Conservation (phyloP, 2,113 vertebrate species). For the Pteronura brasiliensis region DNA sequence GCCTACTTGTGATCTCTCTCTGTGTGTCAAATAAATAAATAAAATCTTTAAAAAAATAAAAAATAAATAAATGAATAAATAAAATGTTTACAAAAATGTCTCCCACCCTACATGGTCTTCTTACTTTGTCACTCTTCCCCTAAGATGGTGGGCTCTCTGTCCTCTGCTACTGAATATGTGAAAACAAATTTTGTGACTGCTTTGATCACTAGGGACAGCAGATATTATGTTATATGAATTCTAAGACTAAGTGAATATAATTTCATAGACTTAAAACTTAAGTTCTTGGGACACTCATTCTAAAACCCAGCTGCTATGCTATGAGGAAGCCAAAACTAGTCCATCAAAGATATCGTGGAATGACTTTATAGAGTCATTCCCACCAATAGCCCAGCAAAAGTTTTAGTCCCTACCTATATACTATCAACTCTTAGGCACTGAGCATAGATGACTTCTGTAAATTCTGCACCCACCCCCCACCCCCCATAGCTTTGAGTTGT, state of each 20-base stretch:
- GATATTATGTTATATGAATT: not conserved
- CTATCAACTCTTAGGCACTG: not conserved
- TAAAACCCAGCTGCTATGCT: not conserved
- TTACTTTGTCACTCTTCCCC: not conserved
- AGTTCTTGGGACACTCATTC: not conserved
- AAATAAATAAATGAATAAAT: no score
- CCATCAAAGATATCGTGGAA: not conserved
- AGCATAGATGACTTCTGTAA: not conserved
- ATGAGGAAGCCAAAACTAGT: not conserved
- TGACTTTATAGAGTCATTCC: not conserved
- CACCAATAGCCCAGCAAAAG: not conserved
- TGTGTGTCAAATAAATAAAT: no score
- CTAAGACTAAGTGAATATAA: not conserved
- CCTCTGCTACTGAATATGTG: not conserved
- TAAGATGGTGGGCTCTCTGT: not conserved
- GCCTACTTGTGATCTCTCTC: no score
- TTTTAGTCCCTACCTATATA: not conserved
- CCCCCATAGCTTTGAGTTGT: not conserved
- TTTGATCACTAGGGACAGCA: not conserved
- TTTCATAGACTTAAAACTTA: not conserved
- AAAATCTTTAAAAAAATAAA: no score
- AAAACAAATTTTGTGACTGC: not conserved
- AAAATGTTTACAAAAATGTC: not conserved
- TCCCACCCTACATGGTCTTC: not conserved
- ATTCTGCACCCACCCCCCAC: not conserved